Conservation (phyloP, 1,140 invertebrate species). For the Aphis gossypii region DNA sequence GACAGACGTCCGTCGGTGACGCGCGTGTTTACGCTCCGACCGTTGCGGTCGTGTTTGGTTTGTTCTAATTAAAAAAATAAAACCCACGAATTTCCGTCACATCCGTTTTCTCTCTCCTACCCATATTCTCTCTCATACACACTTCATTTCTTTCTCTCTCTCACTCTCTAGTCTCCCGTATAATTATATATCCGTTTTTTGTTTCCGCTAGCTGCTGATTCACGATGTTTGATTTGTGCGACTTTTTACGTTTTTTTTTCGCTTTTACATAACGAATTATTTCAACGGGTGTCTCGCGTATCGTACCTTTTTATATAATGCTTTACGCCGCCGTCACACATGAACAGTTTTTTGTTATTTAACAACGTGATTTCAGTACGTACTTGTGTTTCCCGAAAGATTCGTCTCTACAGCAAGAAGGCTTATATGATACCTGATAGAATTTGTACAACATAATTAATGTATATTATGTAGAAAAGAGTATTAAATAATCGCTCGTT, state of each 20-base stretch:
- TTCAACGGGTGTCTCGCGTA: not conserved
- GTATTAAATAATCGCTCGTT: not conserved
- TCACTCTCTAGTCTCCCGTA: not conserved
- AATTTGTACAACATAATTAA: not conserved
- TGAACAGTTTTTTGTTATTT: not conserved
- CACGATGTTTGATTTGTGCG: not conserved
- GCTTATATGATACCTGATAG: not conserved
- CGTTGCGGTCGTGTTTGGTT: constrained; percentile 25
- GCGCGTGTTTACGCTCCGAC: not conserved
- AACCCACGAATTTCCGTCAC: not conserved
- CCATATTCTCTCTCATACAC: not conserved
- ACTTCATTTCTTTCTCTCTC: no score
- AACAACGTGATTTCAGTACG: not conserved
- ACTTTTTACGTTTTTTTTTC: not conserved
- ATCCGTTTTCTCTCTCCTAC: not conserved
- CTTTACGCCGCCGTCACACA: not conserved
- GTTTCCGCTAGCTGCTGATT: not conserved
- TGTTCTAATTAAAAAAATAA: constrained; percentile 44
- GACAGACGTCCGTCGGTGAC: not conserved
- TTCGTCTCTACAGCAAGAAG: not conserved
- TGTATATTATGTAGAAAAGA: no score
- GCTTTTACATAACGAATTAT: not conserved
- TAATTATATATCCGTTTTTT: not conserved
- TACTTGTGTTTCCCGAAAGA: not conserved
- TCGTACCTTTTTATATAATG: not conserved